Percentiles rank a stretch among this genome's conserved stretches.
phyloP scores from a whole-genome alignment of 1,140 invertebrate species.

The Meloidogyne floridensis region DNA sequence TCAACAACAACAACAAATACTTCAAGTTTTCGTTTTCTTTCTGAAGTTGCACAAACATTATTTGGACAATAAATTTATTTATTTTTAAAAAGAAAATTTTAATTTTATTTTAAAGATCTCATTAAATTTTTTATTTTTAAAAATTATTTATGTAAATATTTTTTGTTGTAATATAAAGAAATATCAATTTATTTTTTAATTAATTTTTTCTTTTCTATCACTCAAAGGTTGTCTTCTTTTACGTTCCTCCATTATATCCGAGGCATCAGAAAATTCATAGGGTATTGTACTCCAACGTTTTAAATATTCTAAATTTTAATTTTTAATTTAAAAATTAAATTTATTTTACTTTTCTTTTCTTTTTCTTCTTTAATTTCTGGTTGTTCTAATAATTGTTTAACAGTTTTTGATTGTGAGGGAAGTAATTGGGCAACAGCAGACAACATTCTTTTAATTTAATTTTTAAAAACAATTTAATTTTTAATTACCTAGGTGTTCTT shows the following conservation, averaged over 20 bases:
- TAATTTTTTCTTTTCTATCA: not conserved
- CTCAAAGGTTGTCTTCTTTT: not conserved
- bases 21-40: conserved; percentile 26
- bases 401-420: conserved; percentile 48
- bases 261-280: not conserved
- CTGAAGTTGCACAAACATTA: conserved; percentile 30
- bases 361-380: not conserved
- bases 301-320: not conserved
- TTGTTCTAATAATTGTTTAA: conserved; percentile 33
- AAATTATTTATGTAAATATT: not conserved
- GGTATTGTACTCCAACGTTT: conserved; percentile 14
- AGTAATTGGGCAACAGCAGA: conserved; percentile 54
- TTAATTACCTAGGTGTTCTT: conserved; percentile 46
- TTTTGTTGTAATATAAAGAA: not conserved
- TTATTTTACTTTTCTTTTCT: not conserved
- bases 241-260: not conserved
- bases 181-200: not conserved
- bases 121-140: not conserved
- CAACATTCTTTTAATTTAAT: conserved; percentile 37
- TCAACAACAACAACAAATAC: conserved; percentile 7
- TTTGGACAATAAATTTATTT: not conserved
- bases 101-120: not conserved
- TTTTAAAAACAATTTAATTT: not conserved
- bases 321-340: not conserved
- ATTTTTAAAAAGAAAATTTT: not conserved